Base-by-base conservation (phyloP, 2,113 vertebrate genomes). In the Pelecanus crispus region DNA sequence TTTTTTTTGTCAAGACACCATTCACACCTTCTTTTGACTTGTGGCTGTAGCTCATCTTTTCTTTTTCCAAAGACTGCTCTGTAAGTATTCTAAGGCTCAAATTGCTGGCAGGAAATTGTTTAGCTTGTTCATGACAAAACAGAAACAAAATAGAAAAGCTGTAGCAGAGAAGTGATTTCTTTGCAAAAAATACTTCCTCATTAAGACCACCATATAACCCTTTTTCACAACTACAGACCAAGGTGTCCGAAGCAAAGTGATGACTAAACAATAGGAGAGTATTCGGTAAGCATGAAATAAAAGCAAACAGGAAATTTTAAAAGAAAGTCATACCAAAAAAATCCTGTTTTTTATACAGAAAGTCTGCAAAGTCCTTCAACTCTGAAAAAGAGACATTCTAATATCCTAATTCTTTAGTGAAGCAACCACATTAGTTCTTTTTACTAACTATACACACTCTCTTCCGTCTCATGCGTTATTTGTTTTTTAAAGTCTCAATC, bases 131-230 rank as follows among this genome's bases (percentile, higher is more conserved):
- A 85, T 77, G 87, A 91, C 73, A 94, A 97, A 95, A 89, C n/a
- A 95, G 92, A 92, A 90, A 94, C 22, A 81, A 94, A 94, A 92
- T 5, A 95, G 89, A 87, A 92, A 95, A 75, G 73, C 59, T 84
- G 80, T 14, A 89, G 86, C 66, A 90, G 20, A 94, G 31, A 95
- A 95, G 16, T 88, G 89, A 85, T 92, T 95, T 91, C 81, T 95
- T 86, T 90, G 95, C 91, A 96, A 92, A 95, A 96, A 70, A 58
- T 55, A 97, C 94, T 97, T 97, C 92, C 92, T 49, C 45, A 91
- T 95, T 85, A 94, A 82, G 92, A 85, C 53, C 66, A 91, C 53
- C 40, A 42, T 50, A 70, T 24, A 88, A 71, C 16, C 9, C n/a
- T 86, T 95, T 88, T 82, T 52, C 29, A 80, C n/a, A 88, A 32